These are phyloP conservation scores for Orgyia antiqua DNA, from an alignment of 2,888 invertebrate genomes.

Conservation along the genomic window DNA sequence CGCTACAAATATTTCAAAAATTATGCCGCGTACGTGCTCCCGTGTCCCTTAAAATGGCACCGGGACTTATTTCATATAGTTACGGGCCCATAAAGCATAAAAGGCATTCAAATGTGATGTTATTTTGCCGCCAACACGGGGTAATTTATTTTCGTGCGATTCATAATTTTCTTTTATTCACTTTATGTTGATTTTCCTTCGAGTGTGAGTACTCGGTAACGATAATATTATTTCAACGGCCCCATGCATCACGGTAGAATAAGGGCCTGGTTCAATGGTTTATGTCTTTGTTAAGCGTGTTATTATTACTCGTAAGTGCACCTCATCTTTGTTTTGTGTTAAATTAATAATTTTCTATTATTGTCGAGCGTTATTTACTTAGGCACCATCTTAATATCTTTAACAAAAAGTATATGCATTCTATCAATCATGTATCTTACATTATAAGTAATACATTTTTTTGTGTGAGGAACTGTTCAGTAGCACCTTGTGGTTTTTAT, in stretches of 20 bases:
- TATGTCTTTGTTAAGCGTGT: conserved; percentile 63
- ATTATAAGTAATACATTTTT: too few relatives aligned
- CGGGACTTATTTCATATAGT: conserved; percentile 74
- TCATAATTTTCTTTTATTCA: conserved; percentile 79
- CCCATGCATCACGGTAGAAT: conserved; percentile 62
- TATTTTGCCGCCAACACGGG: conserved; percentile 77
- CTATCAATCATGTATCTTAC: too few relatives aligned
- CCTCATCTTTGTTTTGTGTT: conserved; percentile 20
- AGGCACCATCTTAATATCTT: too few relatives aligned
- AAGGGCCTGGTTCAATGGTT: conserved; percentile 43
- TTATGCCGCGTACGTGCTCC: conserved; percentile 70
- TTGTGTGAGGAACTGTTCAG: too few relatives aligned
- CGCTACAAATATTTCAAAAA: conserved; percentile 63
- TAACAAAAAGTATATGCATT: too few relatives aligned
- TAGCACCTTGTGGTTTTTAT: too few relatives aligned
- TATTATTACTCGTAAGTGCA: conserved; percentile 42
- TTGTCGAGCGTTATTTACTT: conserved; percentile 3
- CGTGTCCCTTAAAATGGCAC: conserved; percentile 66
- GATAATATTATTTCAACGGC: conserved; percentile 77
- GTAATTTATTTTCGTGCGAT: conserved; percentile 77
- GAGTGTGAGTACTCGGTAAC: conserved; percentile 72
- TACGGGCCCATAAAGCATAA: conserved; percentile 75
- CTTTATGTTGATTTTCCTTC: conserved; percentile 78
- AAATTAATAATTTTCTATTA: conserved; percentile 21
- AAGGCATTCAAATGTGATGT: conserved; percentile 78